Conservation (phyloP, 2,113 vertebrate genomes). For the Chiloscyllium plagiosum region DNA sequence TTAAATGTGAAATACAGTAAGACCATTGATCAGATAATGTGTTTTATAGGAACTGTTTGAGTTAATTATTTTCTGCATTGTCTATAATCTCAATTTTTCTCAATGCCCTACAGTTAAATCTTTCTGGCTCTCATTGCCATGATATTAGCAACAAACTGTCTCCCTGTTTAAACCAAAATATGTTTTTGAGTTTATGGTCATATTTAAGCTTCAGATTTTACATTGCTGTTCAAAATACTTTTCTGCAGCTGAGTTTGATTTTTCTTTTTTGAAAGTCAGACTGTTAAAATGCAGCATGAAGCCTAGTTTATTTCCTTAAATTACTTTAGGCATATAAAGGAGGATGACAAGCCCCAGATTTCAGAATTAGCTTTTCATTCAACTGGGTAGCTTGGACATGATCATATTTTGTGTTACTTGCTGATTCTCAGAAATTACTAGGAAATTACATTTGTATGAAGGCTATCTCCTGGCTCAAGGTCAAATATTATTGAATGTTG, state of each 20-base stretch:
- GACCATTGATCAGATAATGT: not conserved
- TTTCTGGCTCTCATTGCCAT: not conserved
- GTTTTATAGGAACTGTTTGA: not conserved
- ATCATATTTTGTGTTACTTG: not conserved
- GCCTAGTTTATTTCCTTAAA: not conserved
- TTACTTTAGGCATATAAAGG: not conserved
- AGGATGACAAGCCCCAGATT: not conserved
- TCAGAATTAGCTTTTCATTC: not conserved
- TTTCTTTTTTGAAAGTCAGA: not conserved
- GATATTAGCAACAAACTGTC: not conserved
- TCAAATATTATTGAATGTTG: not conserved
- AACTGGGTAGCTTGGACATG: not conserved
- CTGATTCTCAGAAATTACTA: not conserved
- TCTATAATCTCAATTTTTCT: not conserved
- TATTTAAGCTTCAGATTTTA: not conserved
- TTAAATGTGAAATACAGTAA: not conserved
- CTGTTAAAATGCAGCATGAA: not conserved
- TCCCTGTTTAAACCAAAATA: not conserved
- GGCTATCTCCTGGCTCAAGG: not conserved
- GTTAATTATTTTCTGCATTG: not conserved
- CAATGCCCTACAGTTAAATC: not conserved
- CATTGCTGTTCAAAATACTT: not conserved
- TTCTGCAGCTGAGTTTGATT: not conserved
- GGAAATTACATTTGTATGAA: not conserved
- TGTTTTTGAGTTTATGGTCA: not conserved